A percentile compares a stretch with the other conserved stretches of the same genome.
These are phyloP conservation scores for Erpobdella octoculata DNA, from an alignment of 2,888 invertebrate genomes.

Conservation along the genomic window DNA sequence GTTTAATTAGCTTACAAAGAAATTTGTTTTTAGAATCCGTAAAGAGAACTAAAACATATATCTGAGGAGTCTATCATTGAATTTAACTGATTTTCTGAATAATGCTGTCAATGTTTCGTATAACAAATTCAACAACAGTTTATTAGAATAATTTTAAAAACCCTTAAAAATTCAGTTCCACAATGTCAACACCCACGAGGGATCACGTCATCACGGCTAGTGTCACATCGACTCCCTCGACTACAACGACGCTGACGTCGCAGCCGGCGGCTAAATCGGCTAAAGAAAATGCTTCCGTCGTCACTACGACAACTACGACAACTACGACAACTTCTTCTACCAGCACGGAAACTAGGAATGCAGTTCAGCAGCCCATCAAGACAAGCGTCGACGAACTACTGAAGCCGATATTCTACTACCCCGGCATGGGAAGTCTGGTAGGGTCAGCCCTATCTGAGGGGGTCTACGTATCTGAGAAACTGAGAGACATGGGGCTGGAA, in stretches of 20 bases:
- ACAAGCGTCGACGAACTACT: not conserved
- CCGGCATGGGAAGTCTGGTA: constrained; percentile 10
- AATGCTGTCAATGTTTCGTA: no score
- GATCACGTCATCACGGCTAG: not conserved
- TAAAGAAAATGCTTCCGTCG: not conserved
- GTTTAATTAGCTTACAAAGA: no score
- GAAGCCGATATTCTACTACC: constrained; percentile 3
- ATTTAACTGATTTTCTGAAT: no score
- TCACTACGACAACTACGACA: not conserved
- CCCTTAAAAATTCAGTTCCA: no score
- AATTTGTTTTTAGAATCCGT: no score
- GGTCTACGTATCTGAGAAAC: not conserved
- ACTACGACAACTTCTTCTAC: not conserved
- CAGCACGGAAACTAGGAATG: not conserved
- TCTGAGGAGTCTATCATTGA: no score
- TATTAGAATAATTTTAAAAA: no score
- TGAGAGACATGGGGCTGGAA: not conserved
- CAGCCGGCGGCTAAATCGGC: not conserved
- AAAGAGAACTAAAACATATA: no score
- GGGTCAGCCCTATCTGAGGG: constrained; percentile 13
- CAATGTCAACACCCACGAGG: not conserved
- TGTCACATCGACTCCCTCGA: not conserved
- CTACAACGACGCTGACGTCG: not conserved
- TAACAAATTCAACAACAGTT: no score
- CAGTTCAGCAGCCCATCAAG: not conserved